Conservation (phyloP, 53 echinoderm and acorn worm genomes). For the Luidia sarsii region DNA sequence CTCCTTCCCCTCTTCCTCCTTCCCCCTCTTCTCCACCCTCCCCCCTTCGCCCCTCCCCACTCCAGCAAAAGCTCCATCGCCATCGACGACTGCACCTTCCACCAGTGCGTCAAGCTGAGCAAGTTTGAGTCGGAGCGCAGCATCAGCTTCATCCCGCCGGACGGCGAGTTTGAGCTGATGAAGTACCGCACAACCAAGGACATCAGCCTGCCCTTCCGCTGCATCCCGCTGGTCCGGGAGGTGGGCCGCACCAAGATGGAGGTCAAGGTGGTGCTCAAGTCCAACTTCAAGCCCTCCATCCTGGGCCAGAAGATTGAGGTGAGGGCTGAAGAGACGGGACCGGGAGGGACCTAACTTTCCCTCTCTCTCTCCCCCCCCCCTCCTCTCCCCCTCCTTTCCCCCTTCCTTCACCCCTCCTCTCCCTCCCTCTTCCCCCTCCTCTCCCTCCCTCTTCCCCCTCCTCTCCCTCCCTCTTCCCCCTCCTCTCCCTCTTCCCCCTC, state of each 20-base stretch:
- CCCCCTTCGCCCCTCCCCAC: background rate
- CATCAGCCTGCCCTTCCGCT: constrained; percentile 93
- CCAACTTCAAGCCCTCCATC: constrained; percentile 96
- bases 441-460: no score
- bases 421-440: no score
- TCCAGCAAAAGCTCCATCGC: constrained; percentile 96
- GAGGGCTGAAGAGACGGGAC: no score
- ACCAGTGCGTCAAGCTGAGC: constrained; percentile 98
- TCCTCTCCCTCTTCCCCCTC: no score
- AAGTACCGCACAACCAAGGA: constrained; percentile 99
- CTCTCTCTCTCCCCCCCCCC: no score
- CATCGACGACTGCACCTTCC: constrained; percentile 99
- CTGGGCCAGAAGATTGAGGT: constrained; percentile 99
- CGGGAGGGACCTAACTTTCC: no score
- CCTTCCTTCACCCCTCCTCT: no score
- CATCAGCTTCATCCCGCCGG: constrained; percentile 99
- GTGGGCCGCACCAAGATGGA: constrained; percentile 96
- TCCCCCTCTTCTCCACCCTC: no score
- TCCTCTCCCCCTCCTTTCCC: no score
- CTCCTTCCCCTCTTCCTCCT: no score
- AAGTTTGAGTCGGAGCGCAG: constrained; percentile 99
- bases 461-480: no score
- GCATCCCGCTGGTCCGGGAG: constrained; percentile 92
- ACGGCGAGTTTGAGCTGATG: constrained; percentile 99
- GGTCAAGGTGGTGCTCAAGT: constrained; percentile 98